A percentile compares a stretch with the other conserved stretches of the same genome.
These are phyloP conservation scores for Sanderia malayensis DNA, from an alignment of 30 jellyfish, hydroid and myxozoan genomes.

Conservation along the genomic window DNA sequence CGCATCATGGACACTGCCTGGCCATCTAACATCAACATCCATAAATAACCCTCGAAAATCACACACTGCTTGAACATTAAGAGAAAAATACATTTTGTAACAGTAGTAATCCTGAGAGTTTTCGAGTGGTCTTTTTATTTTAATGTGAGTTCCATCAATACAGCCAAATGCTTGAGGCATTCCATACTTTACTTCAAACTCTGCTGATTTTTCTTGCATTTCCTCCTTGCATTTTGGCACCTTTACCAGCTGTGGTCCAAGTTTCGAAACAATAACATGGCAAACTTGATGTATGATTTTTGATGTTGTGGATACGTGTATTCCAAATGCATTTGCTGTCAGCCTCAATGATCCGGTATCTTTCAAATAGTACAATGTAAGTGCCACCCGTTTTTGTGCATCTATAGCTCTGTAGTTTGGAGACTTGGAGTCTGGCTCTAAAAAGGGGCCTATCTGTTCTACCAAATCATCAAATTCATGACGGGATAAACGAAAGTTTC, in stretches of 20 bases:
- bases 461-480: too few species aligned
- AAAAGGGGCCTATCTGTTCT: too few species aligned
- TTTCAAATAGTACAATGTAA: slow-evolving; percentile 38
- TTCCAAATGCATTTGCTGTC: slow-evolving; percentile 60
- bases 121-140: slow-evolving; percentile 34
- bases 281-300: slow-evolving; percentile 37
- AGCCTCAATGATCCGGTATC: slow-evolving; percentile 60
- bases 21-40: slow-evolving; percentile 69
- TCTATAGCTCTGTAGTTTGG: slow-evolving; percentile 25
- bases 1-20: slow-evolving; percentile 61
- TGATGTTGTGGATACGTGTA: slow-evolving; percentile 23
- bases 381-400: slow-evolving; percentile 34
- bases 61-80: slow-evolving; percentile 58
- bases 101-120: slow-evolving; percentile 52
- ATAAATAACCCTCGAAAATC: slow-evolving; percentile 42
- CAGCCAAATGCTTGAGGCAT: too few species aligned
- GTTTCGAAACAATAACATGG: not conserved
- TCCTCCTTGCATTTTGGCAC: slow-evolving; percentile 7
- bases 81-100: slow-evolving; percentile 34
- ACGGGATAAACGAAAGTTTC: too few species aligned
- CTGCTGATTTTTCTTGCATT: slow-evolving; percentile 6
- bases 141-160: slow-evolving; percentile 70
- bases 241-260: slow-evolving; percentile 21
- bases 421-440: too few species aligned
- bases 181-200: too few species aligned